Percentiles rank a stretch among this genome's conserved stretches.
phyloP scores from a whole-genome alignment of 1,140 invertebrate species.

The Aphelenchoides fujianensis region DNA sequence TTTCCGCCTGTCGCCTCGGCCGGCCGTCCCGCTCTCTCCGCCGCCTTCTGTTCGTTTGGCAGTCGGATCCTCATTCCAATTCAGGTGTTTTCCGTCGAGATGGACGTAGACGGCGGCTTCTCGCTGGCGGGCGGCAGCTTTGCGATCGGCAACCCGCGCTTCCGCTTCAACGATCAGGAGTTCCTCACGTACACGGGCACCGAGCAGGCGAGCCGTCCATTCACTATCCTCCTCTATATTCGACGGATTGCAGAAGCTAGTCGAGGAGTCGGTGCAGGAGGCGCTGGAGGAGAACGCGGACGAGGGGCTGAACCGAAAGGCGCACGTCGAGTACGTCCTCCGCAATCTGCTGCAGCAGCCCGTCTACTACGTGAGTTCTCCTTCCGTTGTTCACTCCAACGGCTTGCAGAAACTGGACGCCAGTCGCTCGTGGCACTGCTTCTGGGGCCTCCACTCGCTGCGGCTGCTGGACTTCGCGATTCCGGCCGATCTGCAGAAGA shows the following conservation, averaged over 20 bases:
- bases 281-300: background rate
- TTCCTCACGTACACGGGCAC: background rate
- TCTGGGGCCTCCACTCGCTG: slow-evolving; percentile 42
- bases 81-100: no score
- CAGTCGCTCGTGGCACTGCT: slow-evolving; percentile 44
- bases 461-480: slow-evolving; percentile 26
- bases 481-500: slow-evolving; percentile 20
- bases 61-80: no score
- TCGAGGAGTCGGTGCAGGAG: background rate
- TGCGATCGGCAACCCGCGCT: background rate
- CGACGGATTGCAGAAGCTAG: slow-evolving; percentile 12
- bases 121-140: no score
- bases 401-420: slow-evolving; percentile 29
- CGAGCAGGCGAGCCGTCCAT: slow-evolving; percentile 18
- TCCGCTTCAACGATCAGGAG: slow-evolving; percentile 7
- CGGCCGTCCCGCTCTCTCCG: no score
- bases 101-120: no score
- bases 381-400: background rate
- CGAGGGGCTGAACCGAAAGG: background rate
- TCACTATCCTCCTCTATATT: no score
- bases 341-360: slow-evolving; percentile 2
- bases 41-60: no score
- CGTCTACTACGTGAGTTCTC: background rate
- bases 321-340: slow-evolving; percentile 25
- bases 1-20: no score